phyloP scores from a whole-genome alignment of 2,113 vertebrate genomes.

The Corythaixoides concolor region DNA sequence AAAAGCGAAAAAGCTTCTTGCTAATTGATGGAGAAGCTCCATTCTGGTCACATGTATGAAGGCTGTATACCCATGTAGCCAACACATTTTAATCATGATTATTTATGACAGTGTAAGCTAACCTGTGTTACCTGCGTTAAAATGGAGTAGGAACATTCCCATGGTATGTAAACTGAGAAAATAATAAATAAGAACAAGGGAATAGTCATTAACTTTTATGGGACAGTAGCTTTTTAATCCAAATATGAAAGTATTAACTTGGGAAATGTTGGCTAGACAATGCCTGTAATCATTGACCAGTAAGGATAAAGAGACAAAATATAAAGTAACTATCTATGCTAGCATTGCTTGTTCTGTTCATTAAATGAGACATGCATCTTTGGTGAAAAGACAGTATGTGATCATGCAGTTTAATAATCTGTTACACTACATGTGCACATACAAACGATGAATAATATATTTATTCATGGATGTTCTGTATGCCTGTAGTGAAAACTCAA shows the following conservation, averaged over 20 bases:
- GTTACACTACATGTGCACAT: background rate
- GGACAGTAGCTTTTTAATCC: background rate
- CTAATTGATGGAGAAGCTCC: background rate
- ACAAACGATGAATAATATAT: background rate
- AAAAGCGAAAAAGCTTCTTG: background rate
- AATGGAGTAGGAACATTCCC: background rate
- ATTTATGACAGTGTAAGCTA: background rate
- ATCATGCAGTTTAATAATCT: background rate
- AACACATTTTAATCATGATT: background rate
- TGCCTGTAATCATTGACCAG: background rate
- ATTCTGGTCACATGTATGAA: background rate
- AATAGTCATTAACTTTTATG: slow-evolving; percentile 4
- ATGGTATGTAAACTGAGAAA: background rate
- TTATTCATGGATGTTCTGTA: background rate
- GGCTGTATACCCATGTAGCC: accelerated
- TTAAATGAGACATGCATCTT: background rate
- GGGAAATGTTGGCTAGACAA: background rate
- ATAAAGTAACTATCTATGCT: background rate
- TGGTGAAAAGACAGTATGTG: background rate
- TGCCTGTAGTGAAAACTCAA: background rate
- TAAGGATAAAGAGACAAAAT: background rate
- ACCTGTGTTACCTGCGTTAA: slow-evolving; percentile 13
- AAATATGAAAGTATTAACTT: background rate
- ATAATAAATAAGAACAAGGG: background rate
- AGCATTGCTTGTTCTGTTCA: background rate